phyloP scores from a whole-genome alignment of 2,113 vertebrate species.

The Australoheros scitulus region DNA sequence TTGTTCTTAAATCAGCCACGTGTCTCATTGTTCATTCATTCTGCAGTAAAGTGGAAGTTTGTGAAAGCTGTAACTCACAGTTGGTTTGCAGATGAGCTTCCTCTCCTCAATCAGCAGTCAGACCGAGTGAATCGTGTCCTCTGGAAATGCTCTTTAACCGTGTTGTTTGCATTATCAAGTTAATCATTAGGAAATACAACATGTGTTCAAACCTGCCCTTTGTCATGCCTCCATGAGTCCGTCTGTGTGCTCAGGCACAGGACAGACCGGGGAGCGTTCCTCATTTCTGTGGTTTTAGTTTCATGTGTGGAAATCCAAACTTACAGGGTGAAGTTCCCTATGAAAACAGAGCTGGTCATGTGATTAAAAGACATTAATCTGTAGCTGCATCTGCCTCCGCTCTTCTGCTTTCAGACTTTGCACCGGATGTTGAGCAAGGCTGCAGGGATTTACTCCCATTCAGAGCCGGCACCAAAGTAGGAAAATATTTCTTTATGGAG shows the following conservation, averaged over 20 bases:
- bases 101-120: background rate
- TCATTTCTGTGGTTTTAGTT: conserved; percentile 9
- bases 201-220: background rate
- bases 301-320: background rate
- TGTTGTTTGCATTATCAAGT: background rate
- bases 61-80: conserved; percentile 26
- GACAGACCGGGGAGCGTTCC: background rate
- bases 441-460: background rate
- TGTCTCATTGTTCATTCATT: background rate
- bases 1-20: background rate
- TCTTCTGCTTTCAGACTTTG: background rate
- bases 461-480: background rate
- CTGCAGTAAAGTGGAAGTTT: background rate
- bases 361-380: background rate
- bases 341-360: background rate
- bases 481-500: background rate
- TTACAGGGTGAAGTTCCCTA: background rate
- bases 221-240: background rate
- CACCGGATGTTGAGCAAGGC: background rate
- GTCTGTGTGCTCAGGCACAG: background rate
- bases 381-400: no score
- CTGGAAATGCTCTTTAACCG: conserved; percentile 34
- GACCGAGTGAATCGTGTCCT: background rate
- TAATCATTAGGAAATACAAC: conserved; percentile 47
- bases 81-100: background rate